phyloP scores from a whole-genome alignment of 1,140 invertebrate species.

The Ostrea denselamellosa region DNA sequence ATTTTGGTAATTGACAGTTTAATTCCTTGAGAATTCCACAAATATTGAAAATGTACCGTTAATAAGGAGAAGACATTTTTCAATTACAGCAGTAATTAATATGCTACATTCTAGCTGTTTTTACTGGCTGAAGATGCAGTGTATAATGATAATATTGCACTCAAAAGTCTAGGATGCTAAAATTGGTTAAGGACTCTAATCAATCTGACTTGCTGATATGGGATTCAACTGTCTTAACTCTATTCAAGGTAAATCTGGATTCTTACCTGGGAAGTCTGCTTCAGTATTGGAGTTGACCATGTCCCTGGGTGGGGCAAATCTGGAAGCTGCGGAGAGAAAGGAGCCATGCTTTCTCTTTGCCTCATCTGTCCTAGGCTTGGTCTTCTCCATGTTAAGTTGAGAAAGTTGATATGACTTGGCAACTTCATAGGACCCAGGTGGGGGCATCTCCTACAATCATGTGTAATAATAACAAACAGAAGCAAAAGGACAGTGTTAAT shows the following conservation, averaged over 20 bases:
- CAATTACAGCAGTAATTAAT: conserved; percentile 23
- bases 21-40: neutral
- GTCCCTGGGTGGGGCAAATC: conserved; percentile 75
- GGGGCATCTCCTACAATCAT: conserved; percentile 73
- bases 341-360: conserved; percentile 74
- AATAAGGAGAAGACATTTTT: neutral
- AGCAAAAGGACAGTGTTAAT: no score
- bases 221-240: neutral
- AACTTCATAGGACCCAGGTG: conserved; percentile 77
- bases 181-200: conserved; percentile 1
- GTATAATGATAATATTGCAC: conserved; percentile 1
- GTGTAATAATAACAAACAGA: no score
- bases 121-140: neutral
- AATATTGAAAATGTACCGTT: conserved; percentile 6
- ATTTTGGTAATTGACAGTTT: conserved; percentile 20
- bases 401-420: conserved; percentile 71
- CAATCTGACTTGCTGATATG: no score
- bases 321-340: conserved; percentile 74
- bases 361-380: conserved; percentile 73
- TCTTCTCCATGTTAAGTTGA: conserved; percentile 63
- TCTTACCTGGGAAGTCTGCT: conserved; percentile 73
- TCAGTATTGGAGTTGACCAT: conserved; percentile 64
- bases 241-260: neutral
- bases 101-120: neutral
- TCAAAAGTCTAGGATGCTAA: neutral